Evolutionary conservation across 2,797 vertebrate genomes (phyloP).

Genomic region (Florisuga fusca): DNA sequence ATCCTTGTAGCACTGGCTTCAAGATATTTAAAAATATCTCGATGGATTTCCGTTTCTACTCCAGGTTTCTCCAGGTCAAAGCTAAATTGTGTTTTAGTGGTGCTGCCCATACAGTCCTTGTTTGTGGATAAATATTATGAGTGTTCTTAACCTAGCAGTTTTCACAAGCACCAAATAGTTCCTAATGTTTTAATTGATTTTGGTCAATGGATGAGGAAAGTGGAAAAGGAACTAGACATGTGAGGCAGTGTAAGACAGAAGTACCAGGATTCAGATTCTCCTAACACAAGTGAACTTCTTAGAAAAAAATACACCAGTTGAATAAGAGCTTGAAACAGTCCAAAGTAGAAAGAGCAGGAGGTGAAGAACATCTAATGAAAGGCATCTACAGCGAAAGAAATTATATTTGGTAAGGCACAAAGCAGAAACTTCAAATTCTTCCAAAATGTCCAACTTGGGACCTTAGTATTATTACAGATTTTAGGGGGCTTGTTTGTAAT

Average conservation of each 20-base stretch:
- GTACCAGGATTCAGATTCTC: neutral
- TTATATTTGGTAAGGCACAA: neutral
- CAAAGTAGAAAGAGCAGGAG: neutral
- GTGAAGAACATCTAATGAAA: neutral
- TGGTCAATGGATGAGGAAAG: neutral
- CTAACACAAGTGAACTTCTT: neutral
- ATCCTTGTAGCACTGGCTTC: neutral
- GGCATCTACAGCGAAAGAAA: neutral
- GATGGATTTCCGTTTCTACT: neutral
- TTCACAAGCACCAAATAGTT: constrained; percentile 1
- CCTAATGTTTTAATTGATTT: neutral
- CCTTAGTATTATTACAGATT: neutral
- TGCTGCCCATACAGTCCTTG: neutral
- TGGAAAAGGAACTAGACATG: neutral
- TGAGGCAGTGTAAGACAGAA: neutral
- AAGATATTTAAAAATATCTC: neutral
- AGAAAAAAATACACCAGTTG: neutral
- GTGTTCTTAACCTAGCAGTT: neutral
- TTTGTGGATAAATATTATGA: constrained; percentile 46
- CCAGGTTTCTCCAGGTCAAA: neutral
- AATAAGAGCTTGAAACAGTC: neutral
- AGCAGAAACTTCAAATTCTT: neutral
- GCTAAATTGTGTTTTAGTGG: neutral
- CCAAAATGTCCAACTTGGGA: neutral
- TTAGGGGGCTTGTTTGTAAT: neutral